phyloP scores from a whole-genome alignment of 2,113 vertebrate species.

The Bettongia penicillata region DNA sequence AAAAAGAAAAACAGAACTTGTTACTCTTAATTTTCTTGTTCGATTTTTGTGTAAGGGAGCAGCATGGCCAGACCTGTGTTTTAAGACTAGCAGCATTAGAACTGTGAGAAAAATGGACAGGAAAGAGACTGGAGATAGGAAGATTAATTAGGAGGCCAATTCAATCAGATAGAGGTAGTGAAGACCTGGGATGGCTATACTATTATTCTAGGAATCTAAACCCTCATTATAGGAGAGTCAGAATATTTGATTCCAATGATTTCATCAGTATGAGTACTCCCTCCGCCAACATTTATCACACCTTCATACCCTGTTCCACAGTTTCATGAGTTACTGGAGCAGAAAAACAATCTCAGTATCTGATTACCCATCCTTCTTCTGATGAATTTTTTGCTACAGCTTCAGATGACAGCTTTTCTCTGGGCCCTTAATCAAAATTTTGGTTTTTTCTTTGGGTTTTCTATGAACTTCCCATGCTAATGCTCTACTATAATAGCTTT shows the following conservation, averaged over 20 bases:
- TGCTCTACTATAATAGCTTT: background rate
- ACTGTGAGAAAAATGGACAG: too few relatives aligned
- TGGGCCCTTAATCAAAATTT: background rate
- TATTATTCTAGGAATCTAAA: background rate
- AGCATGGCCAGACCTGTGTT: too few relatives aligned
- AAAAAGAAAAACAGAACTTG: too few relatives aligned
- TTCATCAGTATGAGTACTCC: background rate
- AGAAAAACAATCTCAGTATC: background rate
- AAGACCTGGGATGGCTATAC: background rate
- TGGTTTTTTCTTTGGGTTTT: background rate
- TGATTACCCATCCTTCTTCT: background rate
- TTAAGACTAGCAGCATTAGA: too few relatives aligned
- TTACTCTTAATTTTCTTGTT: too few relatives aligned
- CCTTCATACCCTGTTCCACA: background rate
- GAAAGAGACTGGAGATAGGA: too few relatives aligned
- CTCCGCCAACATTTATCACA: background rate
- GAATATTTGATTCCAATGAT: background rate
- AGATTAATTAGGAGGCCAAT: background rate
- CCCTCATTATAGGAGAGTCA: background rate
- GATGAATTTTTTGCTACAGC: background rate
- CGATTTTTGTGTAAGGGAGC: too few relatives aligned
- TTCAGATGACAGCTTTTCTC: background rate
- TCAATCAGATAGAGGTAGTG: background rate
- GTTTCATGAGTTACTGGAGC: background rate
- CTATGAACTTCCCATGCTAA: background rate